Evolutionary conservation across 2,113 vertebrate species (phyloP), one percentile per base, ranked within the genome.

Genomic region (Mus pahari): DNA sequence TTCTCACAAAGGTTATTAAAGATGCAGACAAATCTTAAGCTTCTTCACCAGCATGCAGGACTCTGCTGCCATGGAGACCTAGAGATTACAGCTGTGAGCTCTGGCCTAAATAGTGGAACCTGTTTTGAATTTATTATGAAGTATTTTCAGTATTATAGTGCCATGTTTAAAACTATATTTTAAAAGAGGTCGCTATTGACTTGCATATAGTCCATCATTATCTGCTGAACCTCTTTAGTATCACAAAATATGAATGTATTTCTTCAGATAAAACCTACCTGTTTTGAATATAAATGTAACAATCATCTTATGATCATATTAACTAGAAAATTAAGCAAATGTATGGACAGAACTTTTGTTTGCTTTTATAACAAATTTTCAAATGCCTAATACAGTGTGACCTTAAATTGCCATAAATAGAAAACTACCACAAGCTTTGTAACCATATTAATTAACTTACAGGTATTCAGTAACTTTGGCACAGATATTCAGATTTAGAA

Each of bases 211-310:
- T 60, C n/a, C 26, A 42, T 39, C 81, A 60, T 62, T 60, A 62
- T 60, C 5, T 42, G 12, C 22, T 39, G 79, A 58, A n/a, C 79
- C 55, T 28, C 22, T n/a, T 28, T 33, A 31, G 22, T 26, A 4
- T 26, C 13, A 60, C 60, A 60, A 58, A 60, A 5, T 28, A 75
- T 42, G 74, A 92, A 86, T 28, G 74, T 4, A 86, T 86, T 89
- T 96, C 6, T 92, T 90, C 24, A 68, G 78, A 62, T 62, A 92
- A 94, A 94, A 90, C 73, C 4, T 71, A 36, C 55, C 11, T 53
- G 83, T 64, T 86, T 86, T 91, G 48, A 94, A 82, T 83, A 77
- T 68, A 90, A 94, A 92, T 88, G 48, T 50, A 92, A 74, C 31
- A 92, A 90, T 68, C 90, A 70, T 5, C 81, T 28, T 66, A 48